Percentiles rank a stretch among this genome's conserved stretches.
phyloP scores from a whole-genome alignment of 1,140 invertebrate genomes.

The Drosophila biarmipes region DNA sequence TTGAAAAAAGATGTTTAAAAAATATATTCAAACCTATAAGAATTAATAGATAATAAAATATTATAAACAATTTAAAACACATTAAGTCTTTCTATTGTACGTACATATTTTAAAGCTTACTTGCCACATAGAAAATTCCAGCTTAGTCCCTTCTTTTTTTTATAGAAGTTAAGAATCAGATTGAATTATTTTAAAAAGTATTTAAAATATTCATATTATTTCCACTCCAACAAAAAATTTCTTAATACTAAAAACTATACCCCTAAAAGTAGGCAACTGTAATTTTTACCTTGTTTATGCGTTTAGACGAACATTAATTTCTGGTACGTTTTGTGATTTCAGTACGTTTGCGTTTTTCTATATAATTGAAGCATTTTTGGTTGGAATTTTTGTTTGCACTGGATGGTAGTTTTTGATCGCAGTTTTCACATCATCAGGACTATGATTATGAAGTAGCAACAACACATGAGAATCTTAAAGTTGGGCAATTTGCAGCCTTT shows the following conservation, averaged over 20 bases:
- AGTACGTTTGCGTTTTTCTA: slow-evolving; percentile 4
- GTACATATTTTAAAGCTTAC: no score
- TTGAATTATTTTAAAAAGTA: no score
- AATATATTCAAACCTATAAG: no score
- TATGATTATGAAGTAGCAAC: slow-evolving; percentile 73
- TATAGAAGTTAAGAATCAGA: no score
- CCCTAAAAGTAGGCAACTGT: slow-evolving; percentile 34
- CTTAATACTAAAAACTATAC: not conserved
- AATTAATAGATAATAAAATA: no score
- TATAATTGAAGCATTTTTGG: slow-evolving; percentile 9
- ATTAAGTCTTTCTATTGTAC: no score
- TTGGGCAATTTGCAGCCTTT: slow-evolving; percentile 57
- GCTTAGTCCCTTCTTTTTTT: no score
- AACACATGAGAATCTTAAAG: slow-evolving; percentile 73
- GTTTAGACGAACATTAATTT: slow-evolving; percentile 17
- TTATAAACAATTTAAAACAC: no score
- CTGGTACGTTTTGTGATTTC: slow-evolving; percentile 5
- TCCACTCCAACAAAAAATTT: not conserved
- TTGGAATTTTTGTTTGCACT: not conserved
- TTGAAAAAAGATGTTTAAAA: no score
- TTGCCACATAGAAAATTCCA: no score
- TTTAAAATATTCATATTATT: no score
- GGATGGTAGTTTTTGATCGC: slow-evolving; percentile 1
- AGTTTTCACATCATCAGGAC: slow-evolving; percentile 57
- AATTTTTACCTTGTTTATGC: slow-evolving; percentile 20